These are phyloP conservation scores for Dyspetes luteomarginatus DNA, from an alignment of 2,888 invertebrate species.

Conservation along the genomic window DNA sequence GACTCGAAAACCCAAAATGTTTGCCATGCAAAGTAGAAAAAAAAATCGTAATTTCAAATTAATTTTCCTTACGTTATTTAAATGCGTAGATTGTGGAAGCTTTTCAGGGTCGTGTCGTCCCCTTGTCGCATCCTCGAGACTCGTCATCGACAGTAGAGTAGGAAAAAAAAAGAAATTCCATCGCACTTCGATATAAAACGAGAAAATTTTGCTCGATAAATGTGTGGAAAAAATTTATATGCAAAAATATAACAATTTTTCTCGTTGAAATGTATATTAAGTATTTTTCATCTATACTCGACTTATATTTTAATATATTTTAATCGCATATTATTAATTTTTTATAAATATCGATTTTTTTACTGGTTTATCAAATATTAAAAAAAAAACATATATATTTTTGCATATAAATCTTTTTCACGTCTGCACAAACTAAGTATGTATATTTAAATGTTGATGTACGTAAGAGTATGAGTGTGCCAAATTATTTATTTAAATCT, in stretches of 20 bases:
- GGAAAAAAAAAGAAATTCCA: conserved; percentile 17
- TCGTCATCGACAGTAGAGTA: conserved; percentile 27
- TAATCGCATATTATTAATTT: too few species aligned
- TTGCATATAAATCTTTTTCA: conserved; percentile 44
- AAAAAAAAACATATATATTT: conserved; percentile 22
- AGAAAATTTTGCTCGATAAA: conserved; percentile 23
- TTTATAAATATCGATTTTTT: too few species aligned
- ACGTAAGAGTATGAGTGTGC: conserved; percentile 60
- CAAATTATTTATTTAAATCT: conserved; percentile 55
- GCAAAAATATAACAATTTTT: conserved; percentile 26
- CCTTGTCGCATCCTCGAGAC: conserved; percentile 36
- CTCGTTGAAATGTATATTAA: too few species aligned
- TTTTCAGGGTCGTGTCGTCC: conserved; percentile 45
- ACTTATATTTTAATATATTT: too few species aligned
- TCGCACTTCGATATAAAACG: conserved; percentile 40
- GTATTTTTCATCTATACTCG: too few species aligned
- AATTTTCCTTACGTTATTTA: not conserved
- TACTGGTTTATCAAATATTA: not conserved
- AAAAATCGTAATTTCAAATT: conserved; percentile 1
- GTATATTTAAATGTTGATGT: conserved; percentile 53
- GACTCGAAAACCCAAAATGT: conserved; percentile 34
- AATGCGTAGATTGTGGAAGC: conserved; percentile 20
- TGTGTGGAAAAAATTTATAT: conserved; percentile 24
- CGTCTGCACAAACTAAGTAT: not conserved
- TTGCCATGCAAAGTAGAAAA: conserved; percentile 21